These are phyloP conservation scores for Tanypteryx hageni DNA, from an alignment of 2,888 invertebrate genomes.

Conservation along the genomic window DNA sequence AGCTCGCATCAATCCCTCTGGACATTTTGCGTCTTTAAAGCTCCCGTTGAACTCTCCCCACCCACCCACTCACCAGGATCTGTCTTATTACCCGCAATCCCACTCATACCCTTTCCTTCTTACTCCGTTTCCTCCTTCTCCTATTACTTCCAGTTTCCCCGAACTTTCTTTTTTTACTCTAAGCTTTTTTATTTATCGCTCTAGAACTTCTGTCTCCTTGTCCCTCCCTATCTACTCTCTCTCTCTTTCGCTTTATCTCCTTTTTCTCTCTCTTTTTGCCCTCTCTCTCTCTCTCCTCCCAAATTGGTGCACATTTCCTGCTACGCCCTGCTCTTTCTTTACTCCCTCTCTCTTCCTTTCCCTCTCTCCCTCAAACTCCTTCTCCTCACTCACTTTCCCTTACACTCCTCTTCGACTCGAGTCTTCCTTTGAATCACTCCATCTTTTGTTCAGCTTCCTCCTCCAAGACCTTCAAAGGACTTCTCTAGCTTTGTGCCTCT, in stretches of 20 bases:
- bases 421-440: background rate
- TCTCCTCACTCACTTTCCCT: background rate
- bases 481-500: background rate
- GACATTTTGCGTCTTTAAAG: background rate
- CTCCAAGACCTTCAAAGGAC: background rate
- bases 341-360: background rate
- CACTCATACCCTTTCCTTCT: background rate
- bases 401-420: background rate
- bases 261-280: background rate
- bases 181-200: background rate
- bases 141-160: background rate
- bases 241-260: background rate
- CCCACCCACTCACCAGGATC: background rate
- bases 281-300: background rate
- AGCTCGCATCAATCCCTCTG: background rate
- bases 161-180: too few species aligned
- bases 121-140: slow-evolving; percentile 5
- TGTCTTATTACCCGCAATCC: background rate
- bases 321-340: background rate
- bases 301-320: background rate
- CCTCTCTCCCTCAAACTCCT: background rate
- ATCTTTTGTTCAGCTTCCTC: background rate
- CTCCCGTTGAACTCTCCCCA: background rate
- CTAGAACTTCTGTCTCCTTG: background rate
- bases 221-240: background rate